phyloP scores from a whole-genome alignment of 37 sponge, comb jelly and placozoan species.

The Petrosia ficiformis region DNA sequence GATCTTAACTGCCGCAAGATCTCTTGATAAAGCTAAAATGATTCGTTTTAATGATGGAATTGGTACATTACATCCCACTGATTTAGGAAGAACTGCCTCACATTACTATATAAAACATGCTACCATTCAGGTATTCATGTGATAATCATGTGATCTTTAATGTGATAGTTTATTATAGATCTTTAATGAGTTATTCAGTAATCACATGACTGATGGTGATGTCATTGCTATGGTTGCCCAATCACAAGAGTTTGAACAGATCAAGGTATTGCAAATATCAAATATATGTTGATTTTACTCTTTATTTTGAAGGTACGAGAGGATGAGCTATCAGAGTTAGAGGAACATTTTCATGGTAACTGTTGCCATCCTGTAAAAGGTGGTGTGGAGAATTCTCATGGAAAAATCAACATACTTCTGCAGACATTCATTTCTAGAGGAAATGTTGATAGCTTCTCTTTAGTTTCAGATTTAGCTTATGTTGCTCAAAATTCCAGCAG shows the following conservation, averaged over 20 bases:
- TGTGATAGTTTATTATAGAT: slow-evolving; percentile 23
- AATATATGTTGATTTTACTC: background rate
- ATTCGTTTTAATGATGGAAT: slow-evolving; percentile 79
- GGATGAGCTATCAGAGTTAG: slow-evolving; percentile 87
- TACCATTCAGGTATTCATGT: slow-evolving; percentile 88
- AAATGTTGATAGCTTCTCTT: slow-evolving; percentile 84
- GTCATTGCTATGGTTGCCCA: slow-evolving; percentile 80
- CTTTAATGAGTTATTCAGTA: slow-evolving; percentile 78
- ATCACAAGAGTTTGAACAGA: slow-evolving; percentile 89
- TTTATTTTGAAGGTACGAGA: slow-evolving; percentile 82
- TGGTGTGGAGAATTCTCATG: slow-evolving; percentile 86
- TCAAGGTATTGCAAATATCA: slow-evolving; percentile 68
- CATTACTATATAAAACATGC: slow-evolving; percentile 94
- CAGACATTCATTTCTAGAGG: slow-evolving; percentile 83
- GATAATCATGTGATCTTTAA: background rate
- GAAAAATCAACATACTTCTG: slow-evolving; percentile 92
- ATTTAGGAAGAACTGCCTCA: slow-evolving; percentile 91
- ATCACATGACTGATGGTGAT: slow-evolving; percentile 74
- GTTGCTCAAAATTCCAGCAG: slow-evolving; percentile 91
- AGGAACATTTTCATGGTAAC: slow-evolving; percentile 6
- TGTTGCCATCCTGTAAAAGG: slow-evolving; percentile 66
- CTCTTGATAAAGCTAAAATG: slow-evolving; percentile 88
- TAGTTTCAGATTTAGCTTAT: slow-evolving; percentile 91
- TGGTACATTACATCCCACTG: slow-evolving; percentile 71
- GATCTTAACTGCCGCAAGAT: slow-evolving; percentile 60